These are phyloP conservation scores for Spheniscus mendiculus DNA, from an alignment of 2,113 vertebrate species.

Conservation along the genomic window DNA sequence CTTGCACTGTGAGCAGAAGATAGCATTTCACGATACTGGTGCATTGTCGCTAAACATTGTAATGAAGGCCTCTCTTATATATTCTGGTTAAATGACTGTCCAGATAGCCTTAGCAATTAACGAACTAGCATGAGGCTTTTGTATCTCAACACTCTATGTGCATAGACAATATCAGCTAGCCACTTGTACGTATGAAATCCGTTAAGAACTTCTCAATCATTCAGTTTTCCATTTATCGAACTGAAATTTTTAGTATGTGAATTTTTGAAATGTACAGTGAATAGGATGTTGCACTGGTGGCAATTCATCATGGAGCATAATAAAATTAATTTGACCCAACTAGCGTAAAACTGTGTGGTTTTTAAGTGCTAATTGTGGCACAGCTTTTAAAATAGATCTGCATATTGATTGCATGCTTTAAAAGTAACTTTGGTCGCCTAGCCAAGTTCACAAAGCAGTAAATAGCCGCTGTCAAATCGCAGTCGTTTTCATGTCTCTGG, in stretches of 20 bases:
- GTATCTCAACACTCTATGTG: slow-evolving; percentile 76
- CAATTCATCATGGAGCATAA: slow-evolving; percentile 85
- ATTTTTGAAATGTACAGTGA: slow-evolving; percentile 83
- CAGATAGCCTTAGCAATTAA: slow-evolving; percentile 75
- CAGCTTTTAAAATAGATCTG: slow-evolving; percentile 27
- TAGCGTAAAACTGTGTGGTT: slow-evolving; percentile 57
- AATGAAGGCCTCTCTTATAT: slow-evolving; percentile 64
- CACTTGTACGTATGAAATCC: slow-evolving; percentile 76
- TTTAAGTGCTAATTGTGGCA: slow-evolving; percentile 10
- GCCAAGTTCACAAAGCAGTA: not conserved
- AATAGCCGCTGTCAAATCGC: not conserved
- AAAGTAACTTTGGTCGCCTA: not conserved
- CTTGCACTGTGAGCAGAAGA: slow-evolving; percentile 43
- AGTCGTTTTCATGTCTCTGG: not conserved
- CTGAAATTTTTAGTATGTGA: slow-evolving; percentile 84
- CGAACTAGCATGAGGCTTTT: slow-evolving; percentile 80
- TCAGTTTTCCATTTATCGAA: slow-evolving; percentile 76
- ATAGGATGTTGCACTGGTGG: slow-evolving; percentile 87
- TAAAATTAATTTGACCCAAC: slow-evolving; percentile 85
- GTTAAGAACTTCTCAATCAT: slow-evolving; percentile 78
- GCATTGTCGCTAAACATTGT: slow-evolving; percentile 60
- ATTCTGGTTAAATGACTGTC: slow-evolving; percentile 70
- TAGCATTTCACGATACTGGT: slow-evolving; percentile 34
- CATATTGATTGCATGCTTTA: not conserved
- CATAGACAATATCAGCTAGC: slow-evolving; percentile 80